phyloP scores from a whole-genome alignment of 2,797 vertebrate species.

The Halcyon leucocephala region DNA sequence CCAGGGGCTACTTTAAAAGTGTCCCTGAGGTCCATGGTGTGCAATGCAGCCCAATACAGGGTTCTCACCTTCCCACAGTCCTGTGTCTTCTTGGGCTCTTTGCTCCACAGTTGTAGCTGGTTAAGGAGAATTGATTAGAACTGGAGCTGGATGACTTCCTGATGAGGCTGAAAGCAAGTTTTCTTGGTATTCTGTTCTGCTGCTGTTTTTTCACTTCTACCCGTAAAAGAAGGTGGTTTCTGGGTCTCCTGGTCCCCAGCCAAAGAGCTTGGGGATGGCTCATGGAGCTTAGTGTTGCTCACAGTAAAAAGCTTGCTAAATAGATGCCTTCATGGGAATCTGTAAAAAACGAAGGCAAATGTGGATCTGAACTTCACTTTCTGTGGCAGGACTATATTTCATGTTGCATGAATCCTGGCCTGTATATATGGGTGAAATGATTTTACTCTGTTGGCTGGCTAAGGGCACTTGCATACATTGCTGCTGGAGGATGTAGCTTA shows the following conservation, averaged over 20 bases:
- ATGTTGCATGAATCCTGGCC: neutral
- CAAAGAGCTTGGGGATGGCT: neutral
- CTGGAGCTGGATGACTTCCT: neutral
- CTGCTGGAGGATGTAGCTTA: neutral
- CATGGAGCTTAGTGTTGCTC: neutral
- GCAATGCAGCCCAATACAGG: fast-evolving
- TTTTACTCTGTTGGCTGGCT: neutral
- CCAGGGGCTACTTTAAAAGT: neutral
- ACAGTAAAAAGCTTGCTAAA: neutral
- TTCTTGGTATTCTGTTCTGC: neutral
- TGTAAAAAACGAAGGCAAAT: neutral
- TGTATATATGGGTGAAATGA: neutral
- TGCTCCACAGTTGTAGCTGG: neutral
- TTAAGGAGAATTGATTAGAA: neutral
- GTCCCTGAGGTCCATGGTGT: neutral
- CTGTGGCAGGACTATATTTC: neutral
- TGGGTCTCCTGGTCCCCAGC: neutral
- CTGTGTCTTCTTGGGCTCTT: neutral
- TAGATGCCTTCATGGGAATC: neutral
- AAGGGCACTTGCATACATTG: neutral
- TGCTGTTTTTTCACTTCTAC: neutral
- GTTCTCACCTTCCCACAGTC: neutral
- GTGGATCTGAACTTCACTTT: neutral
- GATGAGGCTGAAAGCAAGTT: neutral
- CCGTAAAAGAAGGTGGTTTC: neutral